Base-by-base conservation (phyloP, 2,888 invertebrate species). In the Carpatolechia fugitivella region DNA sequence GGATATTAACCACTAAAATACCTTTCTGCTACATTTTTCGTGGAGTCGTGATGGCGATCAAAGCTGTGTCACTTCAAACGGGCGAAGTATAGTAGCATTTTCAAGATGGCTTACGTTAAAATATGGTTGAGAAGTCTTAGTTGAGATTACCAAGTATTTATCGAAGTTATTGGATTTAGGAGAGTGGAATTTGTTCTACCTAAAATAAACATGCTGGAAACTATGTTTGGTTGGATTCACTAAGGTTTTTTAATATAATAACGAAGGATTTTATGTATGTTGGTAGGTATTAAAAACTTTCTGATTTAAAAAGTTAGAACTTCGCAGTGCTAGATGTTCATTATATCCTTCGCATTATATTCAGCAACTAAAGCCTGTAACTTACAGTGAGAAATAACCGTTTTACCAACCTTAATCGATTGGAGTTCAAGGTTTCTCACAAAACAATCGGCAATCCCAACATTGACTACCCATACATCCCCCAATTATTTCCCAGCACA, bases 11-110 rank as follows among this genome's bases (percentile, higher is more conserved):
- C 44, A n/a, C 1, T 20, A 13, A 44, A 20, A 44, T 49, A 36
- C 24, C 24, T 24, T 24, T 24, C 54, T 51, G 44, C 31, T 30
- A 24, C 33, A 29, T 47, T 53, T 36, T 47, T 46, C 33, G 53
- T 53, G 24, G 35, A 13, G 24, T 13, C 38, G 41, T 29, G 20
- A 31, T 24, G 38, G 44, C 54, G 59, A 57, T 59, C 60, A 57
- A 58, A 60, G 59, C n/a, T 48, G 31, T 47, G 59, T 59, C 59
- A 59, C 59, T 38, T 60, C 57, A 60, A 60, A 57, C 44, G 44
- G 11, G 56, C 56, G 30, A 56, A 44, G 29, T 44, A 44, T 44
- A 29, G 29, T 44, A 44, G 44, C 14, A 6, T 11, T 29, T n/a
- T 24, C 20, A 13, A 44, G 29, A 24, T 44, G 13, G 29, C 13